Base-by-base conservation (phyloP, 2,113 vertebrate genomes). In the Jacana jacana region DNA sequence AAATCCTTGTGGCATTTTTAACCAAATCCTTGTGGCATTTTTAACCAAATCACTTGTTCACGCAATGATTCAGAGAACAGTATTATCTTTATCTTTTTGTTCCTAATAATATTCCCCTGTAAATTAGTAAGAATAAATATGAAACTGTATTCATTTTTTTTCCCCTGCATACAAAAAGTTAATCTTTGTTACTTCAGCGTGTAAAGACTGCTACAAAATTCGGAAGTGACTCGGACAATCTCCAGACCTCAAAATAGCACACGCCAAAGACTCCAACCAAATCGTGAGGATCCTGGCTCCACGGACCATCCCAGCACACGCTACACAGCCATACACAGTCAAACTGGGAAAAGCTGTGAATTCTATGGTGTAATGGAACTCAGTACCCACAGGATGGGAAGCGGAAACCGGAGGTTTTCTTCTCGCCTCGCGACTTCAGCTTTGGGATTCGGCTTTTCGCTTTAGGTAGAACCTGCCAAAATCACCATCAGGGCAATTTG, bases 361-460 rank as follows among this genome's bases (percentile, higher is more conserved):
- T 63, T 83, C 64, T 37, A 13, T 0, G 4, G 9, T 3, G 3
- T 40, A 55, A 35, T 5, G 33, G 55, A 68, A 75, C 28, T 17
- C 69, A n/a, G 35, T 17, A 10, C 39, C 8, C 17, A 14, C 3
- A 40, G 2, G 24, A 65, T 25, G n/a, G n/a, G 51, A 69, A 49
- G 55, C 7, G 12, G 37, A 54, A 75, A 24, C 3, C 3, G 61
- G 40, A 48, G 18, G 23, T 61, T 61, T 70, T 22, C 44, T 80
- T 40, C n/a, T 54, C 14, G n/a, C 35, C 35, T 76, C 84, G 30
- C 44, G 46, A 28, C 28, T 24, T 37, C 61, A 54, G 39, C 55
- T n/a, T 8, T 1, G 16, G 37, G 31, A 72, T 52, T 55, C 11
- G 23, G 31, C 19, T 33, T 39, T 70, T 23, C 0, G 0, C 1